Base-by-base conservation (phyloP, 2,888 invertebrate species). In the Saturnia japonica region DNA sequence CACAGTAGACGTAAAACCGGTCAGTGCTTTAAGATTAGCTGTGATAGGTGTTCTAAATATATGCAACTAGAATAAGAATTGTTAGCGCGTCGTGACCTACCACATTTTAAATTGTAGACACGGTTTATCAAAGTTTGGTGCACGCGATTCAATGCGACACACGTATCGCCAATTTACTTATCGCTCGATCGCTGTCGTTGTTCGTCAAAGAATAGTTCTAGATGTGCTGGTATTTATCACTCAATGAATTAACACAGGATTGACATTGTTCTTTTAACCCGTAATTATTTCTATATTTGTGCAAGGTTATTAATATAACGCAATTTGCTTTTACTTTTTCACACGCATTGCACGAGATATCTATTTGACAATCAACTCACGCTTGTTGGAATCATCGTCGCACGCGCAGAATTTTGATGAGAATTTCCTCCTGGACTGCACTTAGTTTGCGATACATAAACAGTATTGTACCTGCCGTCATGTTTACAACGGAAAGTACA, bases 401-500 rank as follows among this genome's bases (percentile, higher is more conserved):
- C 86, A 77, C 80, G 86, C 87, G 90, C 91, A 89, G 94, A 93
- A 94, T 93, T 86, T 85, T 87, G 90, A 94, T 93, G 88, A 85
- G 91, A 88, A 85, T 91, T 91, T 91, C 91, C 91, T 92, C 83
- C 88, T 88, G 86, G 83, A 85, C 76, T 87, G 86, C 87, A 88
- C 84, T 85, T 72, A 74, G 73, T 70, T 68, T 77, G 86, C 81
- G 83, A 91, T 91, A 88, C 89, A 92, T 91, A 90, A 90, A 92
- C 90, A 91, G 91, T 88, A 89, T 87, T 85, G 88, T 84, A 82
- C 82, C 80, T 82, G 81, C 85, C 82, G 85, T 88, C 90, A 88
- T 93, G 93, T 92, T 92, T 87, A 93, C 92, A 91, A 89, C 90
- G 91, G 91, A 90, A 89, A 90, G 91, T 87, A 85, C 84, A 85